Evolutionary conservation across 2,888 invertebrate species (phyloP).

Genomic region (Chorisops tibialis): DNA sequence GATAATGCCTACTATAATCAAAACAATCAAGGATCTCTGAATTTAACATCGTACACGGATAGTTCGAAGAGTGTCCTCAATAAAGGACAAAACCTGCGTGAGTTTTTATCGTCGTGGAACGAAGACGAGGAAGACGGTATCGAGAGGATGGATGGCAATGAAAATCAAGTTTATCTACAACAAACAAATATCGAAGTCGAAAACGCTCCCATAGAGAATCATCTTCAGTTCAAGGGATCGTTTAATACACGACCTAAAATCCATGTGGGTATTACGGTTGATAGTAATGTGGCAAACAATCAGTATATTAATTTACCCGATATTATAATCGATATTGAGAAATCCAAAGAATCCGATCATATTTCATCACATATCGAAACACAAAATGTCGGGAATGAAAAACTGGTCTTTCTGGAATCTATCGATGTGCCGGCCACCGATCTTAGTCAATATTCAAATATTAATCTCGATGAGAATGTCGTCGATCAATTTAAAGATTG

Average conservation of each 20-base stretch:
- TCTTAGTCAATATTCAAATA: slow-evolving; percentile 2
- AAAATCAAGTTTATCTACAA: slow-evolving; percentile 12
- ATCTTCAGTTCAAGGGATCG: slow-evolving; percentile 36
- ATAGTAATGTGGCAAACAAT: slow-evolving; percentile 40
- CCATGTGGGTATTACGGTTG: slow-evolving; percentile 39
- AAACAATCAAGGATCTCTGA: not conserved
- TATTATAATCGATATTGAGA: slow-evolving; percentile 51
- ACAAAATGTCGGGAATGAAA: slow-evolving; percentile 26
- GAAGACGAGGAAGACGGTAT: slow-evolving; percentile 48
- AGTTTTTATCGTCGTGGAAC: slow-evolving; percentile 51
- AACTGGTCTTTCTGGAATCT: slow-evolving; percentile 35
- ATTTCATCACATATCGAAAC: slow-evolving; percentile 3
- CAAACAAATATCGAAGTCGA: slow-evolving; percentile 17
- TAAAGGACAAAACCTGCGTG: slow-evolving; percentile 47
- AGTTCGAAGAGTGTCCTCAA: slow-evolving; percentile 28
- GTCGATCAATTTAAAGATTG: not conserved
- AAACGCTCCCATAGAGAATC: slow-evolving; percentile 32
- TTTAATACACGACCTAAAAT: slow-evolving; percentile 37
- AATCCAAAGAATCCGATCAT: slow-evolving; percentile 38
- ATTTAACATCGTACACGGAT: not conserved
- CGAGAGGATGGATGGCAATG: slow-evolving; percentile 22
- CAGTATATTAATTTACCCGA: slow-evolving; percentile 49
- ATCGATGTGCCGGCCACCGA: slow-evolving; percentile 33
- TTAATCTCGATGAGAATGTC: not conserved
- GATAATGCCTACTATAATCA: slow-evolving; percentile 1